Base-by-base conservation (phyloP, 2,888 invertebrate species). In the Drosophila algonquin region DNA sequence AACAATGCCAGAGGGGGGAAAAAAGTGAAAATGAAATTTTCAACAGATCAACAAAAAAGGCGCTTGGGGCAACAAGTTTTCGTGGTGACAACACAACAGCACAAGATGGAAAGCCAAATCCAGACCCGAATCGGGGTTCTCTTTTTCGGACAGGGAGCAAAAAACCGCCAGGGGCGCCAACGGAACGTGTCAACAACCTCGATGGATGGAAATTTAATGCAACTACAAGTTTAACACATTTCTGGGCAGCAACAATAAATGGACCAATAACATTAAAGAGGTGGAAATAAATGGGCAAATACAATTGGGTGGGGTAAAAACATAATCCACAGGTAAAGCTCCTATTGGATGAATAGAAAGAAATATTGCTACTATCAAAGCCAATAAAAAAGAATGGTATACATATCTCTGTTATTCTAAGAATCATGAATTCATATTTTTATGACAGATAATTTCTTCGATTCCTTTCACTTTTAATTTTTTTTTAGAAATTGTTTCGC, bases 141-240 rank as follows among this genome's bases (percentile, higher is more conserved):
- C 21, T n/a, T 63, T 47, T 24, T 59, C 46, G 51, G 51, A 7
- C 45, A 53, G 61, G 27, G 55, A 46, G 44, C 48, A 35, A 60
- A 70, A 70, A 78, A 78, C 70, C 75, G 76, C 76, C 87, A 83
- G 79, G 81, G 89, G 87, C 87, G 83, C 88, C 87, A 88, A 16
- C 56, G 74, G 65, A 81, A 79, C 80, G 87, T 83, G 88, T 88
- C 83, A 83, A 78, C 81, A 84, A 83, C 87, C 89, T 86, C 87
- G 73, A 88, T 40, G 40, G 40, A 40, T 40, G 40, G 40, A 50
- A 63, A 69, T 27, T 58, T 12, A 67, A 30, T 46, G 55, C 50
- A 68, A 67, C 58, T 68, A 44, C 40, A 58, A 70, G 50, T 61
- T 46, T 32, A 46, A 59, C 61, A 71, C 50, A 46, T 51, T 64